Percentiles rank a stretch among this genome's conserved stretches.
phyloP scores from a whole-genome alignment of 1,140 invertebrate species.

The Thalassaphorura encarpata region DNA sequence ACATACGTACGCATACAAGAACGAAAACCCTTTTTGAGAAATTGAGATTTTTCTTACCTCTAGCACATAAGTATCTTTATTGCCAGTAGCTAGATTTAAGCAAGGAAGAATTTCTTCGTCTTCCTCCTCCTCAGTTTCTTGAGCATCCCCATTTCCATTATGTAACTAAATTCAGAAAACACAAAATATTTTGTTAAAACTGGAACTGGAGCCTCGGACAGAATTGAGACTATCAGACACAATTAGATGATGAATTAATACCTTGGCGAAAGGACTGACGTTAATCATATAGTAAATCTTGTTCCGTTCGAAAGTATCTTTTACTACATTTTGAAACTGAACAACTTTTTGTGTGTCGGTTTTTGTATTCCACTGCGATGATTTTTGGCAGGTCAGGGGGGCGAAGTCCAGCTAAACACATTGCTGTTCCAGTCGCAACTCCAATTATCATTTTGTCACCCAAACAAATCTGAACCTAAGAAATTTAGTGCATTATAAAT shows the following conservation, averaged over 20 bases:
- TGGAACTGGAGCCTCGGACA: too few relatives aligned
- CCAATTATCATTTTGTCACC: slow-evolving; percentile 79
- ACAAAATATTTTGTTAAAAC: too few relatives aligned
- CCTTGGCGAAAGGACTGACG: background rate
- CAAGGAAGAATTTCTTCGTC: slow-evolving; percentile 62
- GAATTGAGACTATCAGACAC: too few relatives aligned
- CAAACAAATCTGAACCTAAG: slow-evolving; percentile 65
- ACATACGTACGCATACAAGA: slow-evolving; percentile 2
- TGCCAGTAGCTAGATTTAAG: slow-evolving; percentile 62
- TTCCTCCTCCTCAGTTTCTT: slow-evolving; percentile 48
- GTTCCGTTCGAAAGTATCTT: slow-evolving; percentile 57
- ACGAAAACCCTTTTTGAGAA: background rate
- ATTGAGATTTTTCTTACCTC: too few relatives aligned
- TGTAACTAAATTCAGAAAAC: background rate
- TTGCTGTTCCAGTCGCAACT: slow-evolving; percentile 76
- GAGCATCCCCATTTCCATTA: slow-evolving; percentile 1
- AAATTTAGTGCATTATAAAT: background rate
- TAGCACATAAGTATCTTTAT: slow-evolving; percentile 72
- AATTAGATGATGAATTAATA: too few relatives aligned
- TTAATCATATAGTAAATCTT: slow-evolving; percentile 54
- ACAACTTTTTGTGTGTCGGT: slow-evolving; percentile 51
- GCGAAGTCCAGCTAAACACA: slow-evolving; percentile 35
- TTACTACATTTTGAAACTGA: slow-evolving; percentile 52
- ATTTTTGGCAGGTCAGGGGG: slow-evolving; percentile 40
- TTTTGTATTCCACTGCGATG: slow-evolving; percentile 51